Evolutionary conservation across 2,888 invertebrate species (phyloP).

Genomic region (Pterostichus niger): DNA sequence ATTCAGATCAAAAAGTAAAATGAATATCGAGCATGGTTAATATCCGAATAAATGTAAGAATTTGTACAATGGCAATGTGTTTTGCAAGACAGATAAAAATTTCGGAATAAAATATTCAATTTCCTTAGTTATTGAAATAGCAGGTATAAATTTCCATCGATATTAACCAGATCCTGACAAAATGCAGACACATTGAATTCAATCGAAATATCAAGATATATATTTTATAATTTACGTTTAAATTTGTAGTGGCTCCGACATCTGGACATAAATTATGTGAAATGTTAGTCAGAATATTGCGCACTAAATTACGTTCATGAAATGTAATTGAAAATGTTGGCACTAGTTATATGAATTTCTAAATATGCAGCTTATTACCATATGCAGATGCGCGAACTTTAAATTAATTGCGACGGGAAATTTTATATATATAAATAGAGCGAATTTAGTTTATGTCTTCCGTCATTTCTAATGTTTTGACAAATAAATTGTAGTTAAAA

Average conservation of each 20-base stretch:
- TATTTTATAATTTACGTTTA: slow-evolving; percentile 57
- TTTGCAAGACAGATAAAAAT: background rate
- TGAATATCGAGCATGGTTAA: too few relatives aligned
- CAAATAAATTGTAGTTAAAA: too few relatives aligned
- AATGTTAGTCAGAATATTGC: slow-evolving; percentile 51
- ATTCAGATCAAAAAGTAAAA: too few relatives aligned
- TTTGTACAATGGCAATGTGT: background rate
- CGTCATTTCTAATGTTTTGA: too few relatives aligned
- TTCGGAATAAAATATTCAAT: slow-evolving; percentile 7
- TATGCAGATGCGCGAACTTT: slow-evolving; percentile 31
- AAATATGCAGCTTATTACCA: slow-evolving; percentile 39
- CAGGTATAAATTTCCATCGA: slow-evolving; percentile 25
- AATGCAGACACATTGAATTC: slow-evolving; percentile 46
- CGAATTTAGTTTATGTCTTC: background rate
- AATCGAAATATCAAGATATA: slow-evolving; percentile 55
- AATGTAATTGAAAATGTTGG: slow-evolving; percentile 57
- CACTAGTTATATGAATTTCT: slow-evolving; percentile 43
- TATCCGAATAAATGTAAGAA: background rate
- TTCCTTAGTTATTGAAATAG: slow-evolving; percentile 33
- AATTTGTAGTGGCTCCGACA: slow-evolving; percentile 62
- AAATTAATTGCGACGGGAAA: slow-evolving; percentile 3
- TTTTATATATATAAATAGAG: background rate
- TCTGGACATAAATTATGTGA: slow-evolving; percentile 52
- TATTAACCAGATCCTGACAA: slow-evolving; percentile 54
- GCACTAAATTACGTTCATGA: slow-evolving; percentile 55